Evolutionary conservation across 92 coral and sea anemone genomes (phyloP), one percentile per base, ranked within the genome.

Genomic region (Paramuricea clavata): DNA sequence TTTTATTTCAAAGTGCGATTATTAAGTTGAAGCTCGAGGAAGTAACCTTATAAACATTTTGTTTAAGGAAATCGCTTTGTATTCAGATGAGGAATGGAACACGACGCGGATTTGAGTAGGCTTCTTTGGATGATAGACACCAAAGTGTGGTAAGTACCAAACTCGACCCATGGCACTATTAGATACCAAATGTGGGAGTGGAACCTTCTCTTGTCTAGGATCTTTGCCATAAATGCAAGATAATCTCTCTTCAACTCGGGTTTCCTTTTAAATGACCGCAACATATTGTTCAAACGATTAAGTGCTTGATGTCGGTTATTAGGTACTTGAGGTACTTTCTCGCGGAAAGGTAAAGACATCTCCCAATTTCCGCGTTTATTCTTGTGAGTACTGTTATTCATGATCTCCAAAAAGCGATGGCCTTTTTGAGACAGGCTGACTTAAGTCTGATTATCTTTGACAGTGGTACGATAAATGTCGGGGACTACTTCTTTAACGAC

Each of bases 181-280:
- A 21, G 49, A 6, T 34, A 2, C 44, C 31, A 23, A 23, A 25
- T 61, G 16, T 61, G 34, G 17, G 2, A n/a, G n/a, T 30, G 30
- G 23, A 19, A 30, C 31, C 39, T 13, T 33, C 76, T 43, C 32
- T 69, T 34, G 19, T 52, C 65, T 42, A 82, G 44, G 15, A 34
- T 27, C 32, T 86, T 74, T 44, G 34, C 83, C 89, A 85, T 56
- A 27, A 87, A 87, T 60, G 69, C 74, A 11, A 81, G 19, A 62
- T 81, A 87, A 59, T 87, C 81, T 22, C 49, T 61, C 33, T 87
- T 44, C 74, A 83, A 41, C 67, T 87, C 56, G 49, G 91, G 87
- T 74, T 81, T 81, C 49, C 75, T 52, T 61, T 73, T 85, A 23
- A 74, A 43, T 73, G 88, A 44, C 30, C 78, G 77, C 28, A 73